Evolutionary conservation across 1,140 invertebrate species (phyloP).

Genomic region (Tachypleus tridentatus): DNA sequence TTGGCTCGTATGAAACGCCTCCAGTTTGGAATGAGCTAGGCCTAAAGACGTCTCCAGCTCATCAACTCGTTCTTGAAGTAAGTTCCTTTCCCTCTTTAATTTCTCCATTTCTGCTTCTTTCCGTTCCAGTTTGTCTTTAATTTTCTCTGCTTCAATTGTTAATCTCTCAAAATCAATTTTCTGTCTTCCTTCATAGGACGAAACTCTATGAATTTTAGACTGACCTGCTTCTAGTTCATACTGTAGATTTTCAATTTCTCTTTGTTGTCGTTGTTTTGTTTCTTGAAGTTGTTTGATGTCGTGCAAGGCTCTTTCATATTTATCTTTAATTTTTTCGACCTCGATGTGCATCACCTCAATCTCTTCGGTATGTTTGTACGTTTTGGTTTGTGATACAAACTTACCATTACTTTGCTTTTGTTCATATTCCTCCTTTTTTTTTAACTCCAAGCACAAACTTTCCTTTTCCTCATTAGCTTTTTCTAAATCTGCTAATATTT

Average conservation of each 20-base stretch:
- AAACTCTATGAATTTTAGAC: slow-evolving; percentile 58
- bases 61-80: slow-evolving; percentile 56
- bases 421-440: slow-evolving; percentile 63
- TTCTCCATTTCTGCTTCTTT: slow-evolving; percentile 58
- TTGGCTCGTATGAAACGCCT: slow-evolving; percentile 6
- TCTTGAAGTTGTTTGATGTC: slow-evolving; percentile 23
- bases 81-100: slow-evolving; percentile 45
- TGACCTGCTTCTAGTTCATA: slow-evolving; percentile 59
- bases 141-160: slow-evolving; percentile 74
- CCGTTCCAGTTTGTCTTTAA: slow-evolving; percentile 69
- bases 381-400: slow-evolving; percentile 27
- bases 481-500: slow-evolving; percentile 61
- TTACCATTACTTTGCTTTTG: slow-evolving; percentile 20
- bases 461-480: slow-evolving; percentile 48
- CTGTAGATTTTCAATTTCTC: slow-evolving; percentile 24
- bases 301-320: slow-evolving; percentile 17
- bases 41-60: slow-evolving; percentile 69
- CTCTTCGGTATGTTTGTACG: slow-evolving; percentile 21
- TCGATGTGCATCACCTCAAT: slow-evolving; percentile 44
- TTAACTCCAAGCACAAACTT: slow-evolving; percentile 35
- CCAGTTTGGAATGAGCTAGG: slow-evolving; percentile 33
- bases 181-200: slow-evolving; percentile 59
- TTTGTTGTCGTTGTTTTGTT: slow-evolving; percentile 20
- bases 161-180: slow-evolving; percentile 64
- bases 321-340: slow-evolving; percentile 50